A percentile compares a stretch with the other conserved stretches of the same genome.
phyloP scores from a whole-genome alignment of 1,140 invertebrate species.

The Drosophila burlai region DNA sequence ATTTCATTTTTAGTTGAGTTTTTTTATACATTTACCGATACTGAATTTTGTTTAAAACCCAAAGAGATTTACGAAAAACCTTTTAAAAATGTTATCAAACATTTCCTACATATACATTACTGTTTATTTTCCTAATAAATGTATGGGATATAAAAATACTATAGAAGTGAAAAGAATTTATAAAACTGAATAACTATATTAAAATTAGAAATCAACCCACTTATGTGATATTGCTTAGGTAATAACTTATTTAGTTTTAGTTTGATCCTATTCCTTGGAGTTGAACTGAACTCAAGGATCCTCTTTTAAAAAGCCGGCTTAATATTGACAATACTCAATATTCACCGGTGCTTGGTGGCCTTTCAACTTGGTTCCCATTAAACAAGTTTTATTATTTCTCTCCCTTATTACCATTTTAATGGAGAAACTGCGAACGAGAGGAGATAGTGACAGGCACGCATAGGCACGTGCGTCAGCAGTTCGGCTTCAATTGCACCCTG shows the following conservation, averaged over 20 bases:
- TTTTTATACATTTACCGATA: no score
- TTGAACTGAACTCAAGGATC: not conserved
- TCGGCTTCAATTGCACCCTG: constrained; percentile 4
- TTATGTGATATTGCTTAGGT: not conserved
- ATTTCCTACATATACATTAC: no score
- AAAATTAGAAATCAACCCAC: no score
- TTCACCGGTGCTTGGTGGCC: not conserved
- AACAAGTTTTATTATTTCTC: constrained; percentile 22
- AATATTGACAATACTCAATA: not conserved
- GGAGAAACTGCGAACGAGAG: not conserved
- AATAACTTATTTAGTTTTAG: not conserved
- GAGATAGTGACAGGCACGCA: constrained; percentile 42
- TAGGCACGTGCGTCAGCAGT: constrained; percentile 57
- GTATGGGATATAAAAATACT: no score
- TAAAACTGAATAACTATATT: no score
- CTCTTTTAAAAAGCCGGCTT: not conserved
- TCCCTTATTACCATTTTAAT: constrained; percentile 40
- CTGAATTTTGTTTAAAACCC: no score
- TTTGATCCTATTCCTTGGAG: not conserved
- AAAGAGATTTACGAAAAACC: no score
- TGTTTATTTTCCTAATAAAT: no score
- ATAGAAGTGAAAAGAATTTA: no score
- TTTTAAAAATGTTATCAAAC: no score
- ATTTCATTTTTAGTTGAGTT: no score
- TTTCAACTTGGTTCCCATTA: not conserved